These are phyloP conservation scores for Argyresthia albistria DNA, from an alignment of 2,888 invertebrate species.

Conservation along the genomic window DNA sequence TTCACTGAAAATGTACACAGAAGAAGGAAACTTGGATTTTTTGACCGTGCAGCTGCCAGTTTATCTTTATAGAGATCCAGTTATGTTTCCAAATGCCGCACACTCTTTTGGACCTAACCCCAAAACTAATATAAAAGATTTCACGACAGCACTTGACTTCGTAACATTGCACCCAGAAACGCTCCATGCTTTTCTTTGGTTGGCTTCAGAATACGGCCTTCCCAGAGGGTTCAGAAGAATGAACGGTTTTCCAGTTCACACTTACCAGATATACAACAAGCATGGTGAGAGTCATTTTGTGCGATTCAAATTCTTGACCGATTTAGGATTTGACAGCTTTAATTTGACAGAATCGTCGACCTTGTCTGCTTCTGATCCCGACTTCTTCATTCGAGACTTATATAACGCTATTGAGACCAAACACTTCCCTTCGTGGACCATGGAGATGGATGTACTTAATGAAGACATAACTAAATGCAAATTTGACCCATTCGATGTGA, in stretches of 20 bases:
- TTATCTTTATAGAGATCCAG: slow-evolving; percentile 64
- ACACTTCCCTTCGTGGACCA: slow-evolving; percentile 27
- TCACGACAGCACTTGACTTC: slow-evolving; percentile 60
- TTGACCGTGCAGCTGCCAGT: slow-evolving; percentile 53
- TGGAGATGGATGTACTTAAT: slow-evolving; percentile 6
- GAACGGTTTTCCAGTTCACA: slow-evolving; percentile 67
- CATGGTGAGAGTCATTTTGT: slow-evolving; percentile 46
- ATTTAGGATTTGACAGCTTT: slow-evolving; percentile 53
- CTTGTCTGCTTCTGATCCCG: slow-evolving; percentile 24
- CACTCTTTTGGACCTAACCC: slow-evolving; percentile 69
- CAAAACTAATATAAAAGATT: slow-evolving; percentile 33
- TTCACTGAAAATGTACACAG: slow-evolving; percentile 19
- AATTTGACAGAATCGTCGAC: slow-evolving; percentile 26
- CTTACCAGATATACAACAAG: slow-evolving; percentile 50
- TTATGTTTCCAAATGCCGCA: slow-evolving; percentile 64
- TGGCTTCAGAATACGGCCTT: slow-evolving; percentile 65
- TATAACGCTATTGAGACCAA: slow-evolving; percentile 37
- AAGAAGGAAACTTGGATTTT: slow-evolving; percentile 4
- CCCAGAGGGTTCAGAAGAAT: slow-evolving; percentile 65
- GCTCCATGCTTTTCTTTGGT: slow-evolving; percentile 49
- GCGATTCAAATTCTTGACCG: slow-evolving; percentile 33
- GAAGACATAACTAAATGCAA: slow-evolving; percentile 23
- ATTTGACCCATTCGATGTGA: slow-evolving; percentile 6
- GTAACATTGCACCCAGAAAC: slow-evolving; percentile 52
- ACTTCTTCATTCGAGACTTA: slow-evolving; percentile 37